These are phyloP conservation scores for Ips nitidus DNA, from an alignment of 1,140 invertebrate genomes.

Conservation along the genomic window DNA sequence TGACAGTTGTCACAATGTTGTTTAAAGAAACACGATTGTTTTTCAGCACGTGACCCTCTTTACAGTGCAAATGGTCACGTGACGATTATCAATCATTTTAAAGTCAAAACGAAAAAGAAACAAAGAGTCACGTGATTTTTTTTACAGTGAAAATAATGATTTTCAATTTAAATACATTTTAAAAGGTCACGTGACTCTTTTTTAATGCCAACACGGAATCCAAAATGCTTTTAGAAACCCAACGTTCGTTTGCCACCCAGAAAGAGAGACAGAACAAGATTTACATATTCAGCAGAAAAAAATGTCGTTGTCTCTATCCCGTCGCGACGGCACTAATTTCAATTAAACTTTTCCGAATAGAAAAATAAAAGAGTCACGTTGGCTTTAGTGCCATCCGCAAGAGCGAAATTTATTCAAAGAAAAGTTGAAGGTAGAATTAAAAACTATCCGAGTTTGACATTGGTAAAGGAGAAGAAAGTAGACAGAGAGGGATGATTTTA, in stretches of 20 bases:
- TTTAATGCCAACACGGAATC: background rate
- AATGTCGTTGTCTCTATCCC: conserved; percentile 19
- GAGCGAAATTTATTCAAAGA: conserved; percentile 1
- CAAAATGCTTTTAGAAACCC: background rate
- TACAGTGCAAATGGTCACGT: no score
- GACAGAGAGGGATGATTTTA: no score
- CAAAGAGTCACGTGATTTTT: no score
- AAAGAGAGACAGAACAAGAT: conserved; percentile 1
- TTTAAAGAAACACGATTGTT: no score
- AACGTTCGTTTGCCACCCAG: background rate
- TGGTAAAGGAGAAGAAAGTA: background rate
- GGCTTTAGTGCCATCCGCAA: background rate
- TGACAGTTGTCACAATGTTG: no score
- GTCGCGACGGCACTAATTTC: conserved; percentile 18
- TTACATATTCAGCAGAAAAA: conserved; percentile 3
- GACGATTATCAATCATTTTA: no score
- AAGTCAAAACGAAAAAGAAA: no score
- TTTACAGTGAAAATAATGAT: no score
- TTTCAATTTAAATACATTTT: no score
- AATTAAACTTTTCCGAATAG: conserved; percentile 19
- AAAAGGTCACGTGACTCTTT: conserved; percentile 1
- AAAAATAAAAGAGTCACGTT: conserved; percentile 13
- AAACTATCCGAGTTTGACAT: conserved; percentile 8
- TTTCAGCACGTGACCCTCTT: no score
- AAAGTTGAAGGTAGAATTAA: conserved; percentile 12